Base-by-base conservation (phyloP, 2,888 invertebrate species). In the Tachina grossa region DNA sequence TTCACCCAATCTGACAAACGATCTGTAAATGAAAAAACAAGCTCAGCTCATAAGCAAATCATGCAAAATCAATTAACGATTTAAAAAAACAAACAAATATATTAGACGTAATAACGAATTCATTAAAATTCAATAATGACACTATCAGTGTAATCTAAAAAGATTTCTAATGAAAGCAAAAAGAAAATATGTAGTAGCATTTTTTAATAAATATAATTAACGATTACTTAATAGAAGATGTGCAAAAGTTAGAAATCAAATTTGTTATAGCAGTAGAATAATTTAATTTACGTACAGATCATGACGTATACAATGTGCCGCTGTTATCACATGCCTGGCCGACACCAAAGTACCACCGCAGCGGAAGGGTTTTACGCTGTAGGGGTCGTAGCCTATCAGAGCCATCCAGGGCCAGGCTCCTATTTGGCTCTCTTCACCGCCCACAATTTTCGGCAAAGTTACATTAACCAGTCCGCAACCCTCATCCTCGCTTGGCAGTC, bases 391-490 rank as follows among this genome's bases (percentile, higher is more conserved):
- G 0, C 96, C 97, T 63, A 97, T 92, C 11, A 95, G 94, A 0
- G 94, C 95, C 89, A 96, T 94, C 96, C 96, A 97, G 0, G 97
- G 96, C 94, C 96, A 96, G 82, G 95, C 94, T 45, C 95, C 96
- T 78, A 95, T 92, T 77, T 93, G 91, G 13, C 96, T 95, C 22
- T 94, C 93, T 0, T 94, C 91, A 1, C 97, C 97, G 10, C 96
- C 96, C 2, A 97, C 96, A 1, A 97, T 94, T 86, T 95, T 94
- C 83, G 94, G 94, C 72, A 92, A 88, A 0, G 93, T 93, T 14
- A 82, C 47, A 87, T 94, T 94, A 79, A 94, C 94, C 71, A 92
- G 88, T 0, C 96, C 96, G 88, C 96, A 96, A 0, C 94, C 90
- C 0, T 94, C 89, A 89, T 93, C 57, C 90, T 93, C 88, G 0